phyloP scores from a whole-genome alignment of 2,113 vertebrate species.

The Fukomys damarensis region DNA sequence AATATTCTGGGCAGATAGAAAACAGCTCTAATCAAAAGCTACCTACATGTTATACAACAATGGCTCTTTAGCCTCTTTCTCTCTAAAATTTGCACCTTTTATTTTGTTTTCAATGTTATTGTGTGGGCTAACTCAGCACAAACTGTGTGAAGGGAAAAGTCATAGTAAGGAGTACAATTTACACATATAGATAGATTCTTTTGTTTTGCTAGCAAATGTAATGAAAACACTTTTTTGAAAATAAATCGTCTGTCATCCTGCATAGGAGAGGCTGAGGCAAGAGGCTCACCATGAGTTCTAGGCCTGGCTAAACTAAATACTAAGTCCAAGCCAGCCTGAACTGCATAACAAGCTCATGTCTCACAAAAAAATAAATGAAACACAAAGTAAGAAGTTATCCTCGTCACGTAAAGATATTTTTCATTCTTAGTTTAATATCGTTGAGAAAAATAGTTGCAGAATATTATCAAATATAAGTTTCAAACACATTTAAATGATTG shows the following conservation, averaged over 20 bases:
- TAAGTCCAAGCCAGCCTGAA: not conserved
- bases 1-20: not conserved
- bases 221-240: slow-evolving; percentile 23
- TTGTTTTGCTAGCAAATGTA: not conserved
- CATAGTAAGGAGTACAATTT: not conserved
- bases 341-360: not conserved
- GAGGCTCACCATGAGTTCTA: not conserved
- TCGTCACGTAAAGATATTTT: not conserved
- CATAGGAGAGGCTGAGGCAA: not conserved
- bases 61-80: not conserved
- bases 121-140: not conserved
- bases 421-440: not conserved
- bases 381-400: not conserved
- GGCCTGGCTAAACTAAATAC: not conserved
- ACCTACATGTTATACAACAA: not conserved
- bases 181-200: not conserved
- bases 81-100: not conserved
- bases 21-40: not conserved
- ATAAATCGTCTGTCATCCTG: not conserved
- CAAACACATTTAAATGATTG: not conserved
- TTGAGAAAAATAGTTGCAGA: not conserved
- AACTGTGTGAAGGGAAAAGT: not conserved
- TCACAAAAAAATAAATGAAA: too few species aligned
- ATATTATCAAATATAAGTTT: slow-evolving; percentile 12
- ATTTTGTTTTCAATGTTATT: not conserved